Conservation (phyloP, 2,113 vertebrate genomes). For the Butorides virescens region DNA sequence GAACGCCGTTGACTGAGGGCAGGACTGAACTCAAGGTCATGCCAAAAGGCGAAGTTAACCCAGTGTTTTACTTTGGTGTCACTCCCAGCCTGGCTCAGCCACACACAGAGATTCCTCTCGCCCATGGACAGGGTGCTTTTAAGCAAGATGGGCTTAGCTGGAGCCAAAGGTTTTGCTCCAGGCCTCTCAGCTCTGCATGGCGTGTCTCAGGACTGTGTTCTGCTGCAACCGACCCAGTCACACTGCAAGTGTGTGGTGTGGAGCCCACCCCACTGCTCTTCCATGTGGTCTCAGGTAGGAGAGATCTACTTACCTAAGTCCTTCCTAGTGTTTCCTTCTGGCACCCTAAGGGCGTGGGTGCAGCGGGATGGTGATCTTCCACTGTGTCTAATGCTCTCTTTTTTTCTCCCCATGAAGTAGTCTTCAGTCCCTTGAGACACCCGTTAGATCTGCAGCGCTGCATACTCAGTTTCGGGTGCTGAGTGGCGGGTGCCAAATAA, state of each 20-base stretch:
- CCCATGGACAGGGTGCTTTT: neutral
- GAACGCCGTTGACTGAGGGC: neutral
- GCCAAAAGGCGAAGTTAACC: neutral
- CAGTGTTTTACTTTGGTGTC: neutral
- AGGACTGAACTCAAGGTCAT: neutral
- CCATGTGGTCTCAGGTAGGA: neutral
- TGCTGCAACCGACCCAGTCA: neutral
- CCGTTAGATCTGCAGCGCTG: neutral
- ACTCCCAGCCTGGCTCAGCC: neutral
- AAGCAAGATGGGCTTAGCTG: neutral
- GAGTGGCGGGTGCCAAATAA: neutral
- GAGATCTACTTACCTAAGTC: neutral
- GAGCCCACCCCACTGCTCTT: neutral
- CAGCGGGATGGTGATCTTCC: neutral
- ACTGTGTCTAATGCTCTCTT: neutral
- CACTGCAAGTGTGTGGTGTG: neutral
- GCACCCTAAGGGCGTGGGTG: neutral
- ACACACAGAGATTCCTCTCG: accelerated
- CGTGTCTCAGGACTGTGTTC: neutral
- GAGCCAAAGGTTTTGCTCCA: neutral
- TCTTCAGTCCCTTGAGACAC: neutral
- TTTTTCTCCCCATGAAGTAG: neutral
- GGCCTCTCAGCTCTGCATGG: neutral
- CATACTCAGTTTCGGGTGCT: neutral
- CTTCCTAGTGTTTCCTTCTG: neutral